A percentile compares a stretch with the other conserved stretches of the same genome.
Evolutionary conservation across 2,797 vertebrate genomes (phyloP).

Genomic region (Apogon hyalosoma): DNA sequence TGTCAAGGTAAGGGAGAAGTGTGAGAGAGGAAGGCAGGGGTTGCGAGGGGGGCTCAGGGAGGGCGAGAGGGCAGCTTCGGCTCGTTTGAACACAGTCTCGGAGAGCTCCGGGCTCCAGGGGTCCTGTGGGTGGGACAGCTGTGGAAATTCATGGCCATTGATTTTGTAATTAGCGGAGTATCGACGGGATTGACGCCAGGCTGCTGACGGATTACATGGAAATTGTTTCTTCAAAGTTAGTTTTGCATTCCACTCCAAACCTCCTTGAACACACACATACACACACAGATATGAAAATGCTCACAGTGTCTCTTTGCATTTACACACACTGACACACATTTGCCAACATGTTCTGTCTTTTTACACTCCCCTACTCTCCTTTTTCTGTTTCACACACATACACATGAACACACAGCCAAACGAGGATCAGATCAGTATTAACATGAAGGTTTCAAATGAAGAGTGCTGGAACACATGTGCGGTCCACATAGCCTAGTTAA

Average conservation of each 20-base stretch:
- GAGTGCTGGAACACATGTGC: slow-evolving; percentile 82
- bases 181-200: slow-evolving; percentile 88
- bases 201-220: slow-evolving; percentile 89
- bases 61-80: slow-evolving; percentile 71
- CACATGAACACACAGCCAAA: slow-evolving; percentile 47
- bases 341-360: slow-evolving; percentile 46
- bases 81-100: slow-evolving; percentile 75
- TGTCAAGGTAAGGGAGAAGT: slow-evolving; percentile 75
- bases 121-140: slow-evolving; percentile 83
- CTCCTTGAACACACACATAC: slow-evolving; percentile 50
- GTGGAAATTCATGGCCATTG: slow-evolving; percentile 92
- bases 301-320: slow-evolving; percentile 1
- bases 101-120: slow-evolving; percentile 57
- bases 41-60: slow-evolving; percentile 57
- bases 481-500: slow-evolving; percentile 83
- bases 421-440: slow-evolving; percentile 79
- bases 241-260: slow-evolving; percentile 75
- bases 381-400: slow-evolving; percentile 32
- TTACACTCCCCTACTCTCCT: slow-evolving; percentile 4
- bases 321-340: slow-evolving; percentile 63
- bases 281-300: slow-evolving; percentile 23
- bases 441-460: slow-evolving; percentile 82
- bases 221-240: slow-evolving; percentile 91
- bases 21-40: slow-evolving; percentile 72
- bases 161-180: slow-evolving; percentile 95